Base-by-base conservation (phyloP, 2,888 invertebrate genomes). In the Merodon equestris region DNA sequence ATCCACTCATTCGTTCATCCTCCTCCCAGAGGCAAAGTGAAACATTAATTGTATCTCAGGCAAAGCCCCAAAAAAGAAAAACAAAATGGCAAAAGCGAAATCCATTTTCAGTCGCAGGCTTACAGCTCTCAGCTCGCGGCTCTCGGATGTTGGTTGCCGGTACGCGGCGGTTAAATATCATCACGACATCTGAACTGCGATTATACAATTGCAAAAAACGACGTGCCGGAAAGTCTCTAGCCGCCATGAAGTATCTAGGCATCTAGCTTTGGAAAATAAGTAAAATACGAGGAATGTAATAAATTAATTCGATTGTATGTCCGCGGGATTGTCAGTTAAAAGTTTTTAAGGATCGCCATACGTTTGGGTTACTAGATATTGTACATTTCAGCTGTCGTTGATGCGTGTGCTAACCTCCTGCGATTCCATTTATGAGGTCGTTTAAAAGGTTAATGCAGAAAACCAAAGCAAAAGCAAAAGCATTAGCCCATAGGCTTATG, bases 101-200 rank as follows among this genome's bases (percentile, higher is more conserved):
- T 57, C 34, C 44, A 45, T 42, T 56, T 40, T 18, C 57, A 51
- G 27, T 27, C 7, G 27, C 27, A 27, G 27, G 3, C 27, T 27
- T n/a, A n/a, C n/a, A n/a, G n/a, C n/a, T n/a, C n/a, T n/a, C n/a
- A n/a, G n/a, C n/a, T n/a, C n/a, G n/a, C n/a, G n/a, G n/a, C n/a
- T n/a, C n/a, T n/a, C n/a, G n/a, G n/a, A n/a, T n/a, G 67, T 56
- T n/a, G n/a, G n/a, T n/a, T n/a, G n/a, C n/a, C n/a, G n/a, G n/a
- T n/a, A n/a, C n/a, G n/a, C n/a, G 19, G 36, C 58, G 57, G 42
- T 66, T 66, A 71, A 76, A 66, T 72, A 72, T 72, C 76, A 72
- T 71, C 71, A 76, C 76, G 76, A 76, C 71, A 72, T 66, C 71
- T 61, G 66, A 66, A 66, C 66, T 66, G 45, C 56, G 76, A 67